These are phyloP conservation scores for Rhagium mordax DNA, from an alignment of 2,888 invertebrate genomes.

Conservation along the genomic window DNA sequence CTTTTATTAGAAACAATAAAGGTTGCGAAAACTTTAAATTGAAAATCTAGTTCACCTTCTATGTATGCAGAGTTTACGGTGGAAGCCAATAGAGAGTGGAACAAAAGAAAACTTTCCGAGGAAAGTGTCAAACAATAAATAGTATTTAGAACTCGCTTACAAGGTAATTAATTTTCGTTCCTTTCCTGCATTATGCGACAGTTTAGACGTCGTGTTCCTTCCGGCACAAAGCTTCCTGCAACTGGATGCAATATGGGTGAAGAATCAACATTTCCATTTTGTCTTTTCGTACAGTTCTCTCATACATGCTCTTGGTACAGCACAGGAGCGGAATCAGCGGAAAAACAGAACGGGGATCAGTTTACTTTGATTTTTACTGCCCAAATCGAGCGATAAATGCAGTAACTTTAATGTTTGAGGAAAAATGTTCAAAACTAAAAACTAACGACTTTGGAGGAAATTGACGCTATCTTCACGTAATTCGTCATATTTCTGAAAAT, in stretches of 20 bases:
- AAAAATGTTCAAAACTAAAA: too few relatives aligned
- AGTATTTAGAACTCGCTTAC: constrained; percentile 10
- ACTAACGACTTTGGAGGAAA: too few relatives aligned
- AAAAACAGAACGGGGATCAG: too few relatives aligned
- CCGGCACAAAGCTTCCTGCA: neutral
- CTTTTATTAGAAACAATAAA: constrained; percentile 13
- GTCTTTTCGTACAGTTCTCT: neutral
- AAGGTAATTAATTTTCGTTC: constrained; percentile 27
- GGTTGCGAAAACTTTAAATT: constrained; percentile 27
- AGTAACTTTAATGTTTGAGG: too few relatives aligned
- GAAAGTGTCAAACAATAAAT: constrained; percentile 30
- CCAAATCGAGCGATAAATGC: too few relatives aligned
- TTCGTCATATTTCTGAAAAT: too few relatives aligned
- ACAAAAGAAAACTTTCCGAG: constrained; percentile 25
- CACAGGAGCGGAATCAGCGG: too few relatives aligned
- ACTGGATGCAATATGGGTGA: neutral
- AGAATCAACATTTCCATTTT: constrained; percentile 1
- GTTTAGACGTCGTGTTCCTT: constrained; percentile 9
- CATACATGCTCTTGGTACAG: too few relatives aligned
- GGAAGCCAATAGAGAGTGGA: neutral
- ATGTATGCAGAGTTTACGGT: constrained; percentile 13
- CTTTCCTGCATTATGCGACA: constrained; percentile 1
- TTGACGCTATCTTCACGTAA: too few relatives aligned
- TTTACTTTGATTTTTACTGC: too few relatives aligned
- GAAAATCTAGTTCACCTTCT: constrained; percentile 19